A percentile compares a stretch with the other conserved stretches of the same genome.
phyloP scores from a whole-genome alignment of 2,797 vertebrate species.

The Ataeniobius toweri region DNA sequence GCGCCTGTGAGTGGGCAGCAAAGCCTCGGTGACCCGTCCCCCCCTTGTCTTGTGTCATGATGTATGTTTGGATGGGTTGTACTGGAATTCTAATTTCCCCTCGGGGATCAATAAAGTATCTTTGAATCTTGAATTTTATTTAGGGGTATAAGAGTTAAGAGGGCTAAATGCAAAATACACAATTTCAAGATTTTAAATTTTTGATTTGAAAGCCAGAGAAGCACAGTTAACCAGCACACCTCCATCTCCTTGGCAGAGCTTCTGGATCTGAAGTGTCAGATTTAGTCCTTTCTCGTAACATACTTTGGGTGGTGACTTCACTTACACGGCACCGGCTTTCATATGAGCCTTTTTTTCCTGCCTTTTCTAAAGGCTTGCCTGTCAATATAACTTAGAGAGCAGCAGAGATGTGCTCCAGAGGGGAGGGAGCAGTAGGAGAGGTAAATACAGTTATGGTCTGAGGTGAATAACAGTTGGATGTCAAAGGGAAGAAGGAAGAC shows the following conservation, averaged over 20 bases:
- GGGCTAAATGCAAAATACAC: not conserved
- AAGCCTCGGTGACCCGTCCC: too few relatives aligned
- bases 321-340: conserved; percentile 46
- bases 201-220: conserved; percentile 55
- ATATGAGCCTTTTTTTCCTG: conserved; percentile 21
- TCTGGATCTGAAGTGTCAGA: conserved; percentile 64
- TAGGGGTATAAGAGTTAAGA: too few relatives aligned
- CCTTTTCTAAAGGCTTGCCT: conserved; percentile 34
- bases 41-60: too few relatives aligned
- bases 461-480: conserved; percentile 64
- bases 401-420: conserved; percentile 28
- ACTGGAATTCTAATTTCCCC: too few relatives aligned
- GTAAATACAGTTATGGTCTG: conserved; percentile 66
- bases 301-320: conserved; percentile 49
- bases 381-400: conserved; percentile 51
- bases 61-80: too few relatives aligned
- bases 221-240: conserved; percentile 58
- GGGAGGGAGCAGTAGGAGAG: conserved; percentile 22
- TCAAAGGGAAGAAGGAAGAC: conserved; percentile 45
- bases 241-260: conserved; percentile 39
- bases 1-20: too few relatives aligned
- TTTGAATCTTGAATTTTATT: too few relatives aligned
- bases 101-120: too few relatives aligned
- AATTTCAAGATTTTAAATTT: not conserved
- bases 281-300: conserved; percentile 64